These are phyloP conservation scores for Sipha maydis DNA, from an alignment of 2,888 invertebrate genomes.

Conservation along the genomic window DNA sequence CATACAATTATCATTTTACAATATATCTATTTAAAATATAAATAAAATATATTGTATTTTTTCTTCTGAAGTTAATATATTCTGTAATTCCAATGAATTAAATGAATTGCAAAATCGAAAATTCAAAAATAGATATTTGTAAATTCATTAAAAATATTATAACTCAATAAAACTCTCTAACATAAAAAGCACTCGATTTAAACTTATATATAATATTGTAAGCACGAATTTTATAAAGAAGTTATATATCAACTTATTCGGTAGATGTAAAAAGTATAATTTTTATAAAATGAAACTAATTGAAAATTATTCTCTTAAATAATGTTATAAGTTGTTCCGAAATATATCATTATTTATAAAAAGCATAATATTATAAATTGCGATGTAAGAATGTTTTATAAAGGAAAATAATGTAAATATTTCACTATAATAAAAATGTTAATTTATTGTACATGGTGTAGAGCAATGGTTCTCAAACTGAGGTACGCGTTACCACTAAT, in stretches of 20 bases:
- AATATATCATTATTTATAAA: slow-evolving; percentile 3
- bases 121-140: too few relatives aligned
- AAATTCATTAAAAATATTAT: not conserved
- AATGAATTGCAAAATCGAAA: not conserved
- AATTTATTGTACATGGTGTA: not conserved
- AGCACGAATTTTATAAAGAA: not conserved
- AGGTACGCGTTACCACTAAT: too few relatives aligned
- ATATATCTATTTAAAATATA: not conserved
- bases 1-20: not conserved
- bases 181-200: not conserved
- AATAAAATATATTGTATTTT: not conserved
- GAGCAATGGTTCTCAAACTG: not conserved
- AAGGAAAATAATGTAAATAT: slow-evolving; percentile 21
- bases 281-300: not conserved
- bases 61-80: not conserved
- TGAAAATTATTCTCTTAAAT: not conserved
- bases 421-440: not conserved
- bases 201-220: not conserved
- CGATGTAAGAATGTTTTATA: not conserved
- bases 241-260: not conserved
- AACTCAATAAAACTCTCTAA: not conserved
- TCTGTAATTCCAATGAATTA: not conserved
- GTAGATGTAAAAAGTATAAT: slow-evolving; percentile 1
- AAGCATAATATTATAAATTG: not conserved
- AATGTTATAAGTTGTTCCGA: not conserved